Evolutionary conservation across 2,888 invertebrate species (phyloP), one percentile per base, ranked within the genome.

Genomic region (Mesorhabditis spiculigera): DNA sequence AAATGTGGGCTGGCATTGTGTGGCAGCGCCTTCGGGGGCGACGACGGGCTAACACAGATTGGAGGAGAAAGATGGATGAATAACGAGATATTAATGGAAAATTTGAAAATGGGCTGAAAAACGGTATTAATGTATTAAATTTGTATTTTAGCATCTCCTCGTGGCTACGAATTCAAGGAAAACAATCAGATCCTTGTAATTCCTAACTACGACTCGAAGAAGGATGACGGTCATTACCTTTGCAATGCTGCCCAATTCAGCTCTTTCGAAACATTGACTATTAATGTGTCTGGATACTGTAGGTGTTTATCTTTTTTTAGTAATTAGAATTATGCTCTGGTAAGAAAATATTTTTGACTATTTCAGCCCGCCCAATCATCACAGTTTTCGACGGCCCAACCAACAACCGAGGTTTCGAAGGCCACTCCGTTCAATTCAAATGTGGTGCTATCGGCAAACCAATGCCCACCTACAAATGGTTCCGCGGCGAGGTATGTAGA

Each of bases 391-490:
- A 81, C 50, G 71, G 71, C 43, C 81, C 81, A 43, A 67, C 43
- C 41, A 73, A 68, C 45, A 76, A 76, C 66, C 72, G 73, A 41
- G 80, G 79, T 13, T 73, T 74, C 63, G 82, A 82, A 70, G 81
- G 80, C 64, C 77, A 77, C 8, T 71, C 76, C 42, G 75, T 76
- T 41, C 75, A 77, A 69, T 74, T 82, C 69, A 77, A 79, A 72
- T 82, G 82, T 66, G 77, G 76, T 58, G 81, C 81, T 6, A 72
- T 74, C 63, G 82, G 81, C 66, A 80, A 79, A 67, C 82, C 82
- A 65, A 76, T 73, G 66, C 82, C 82, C 10, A 68, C 74, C 45
- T 82, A 81, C 76, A 76, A 76, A 73, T 82, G 81, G 81, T 77
- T 75, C 72, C 73, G 74, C 73, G 75, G 58, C 8, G 58, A 50